Evolutionary conservation across 2,888 invertebrate species (phyloP).

Genomic region (Lasioglossum marginatum): DNA sequence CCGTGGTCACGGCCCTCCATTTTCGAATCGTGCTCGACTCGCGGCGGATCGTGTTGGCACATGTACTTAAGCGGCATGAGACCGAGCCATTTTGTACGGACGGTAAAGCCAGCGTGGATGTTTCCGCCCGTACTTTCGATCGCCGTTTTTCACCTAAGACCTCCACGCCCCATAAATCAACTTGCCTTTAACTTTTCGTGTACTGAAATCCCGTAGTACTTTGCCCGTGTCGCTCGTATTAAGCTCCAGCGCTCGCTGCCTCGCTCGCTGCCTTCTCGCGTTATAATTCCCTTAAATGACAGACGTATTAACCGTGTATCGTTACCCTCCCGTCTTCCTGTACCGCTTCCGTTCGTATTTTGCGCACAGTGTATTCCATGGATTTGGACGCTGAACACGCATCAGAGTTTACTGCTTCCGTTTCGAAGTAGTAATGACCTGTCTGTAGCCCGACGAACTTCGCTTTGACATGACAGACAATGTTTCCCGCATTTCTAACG

Average conservation of each 20-base stretch:
- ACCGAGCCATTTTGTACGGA: constrained; percentile 26
- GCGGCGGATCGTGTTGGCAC: constrained; percentile 56
- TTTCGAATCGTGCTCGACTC: constrained; percentile 58
- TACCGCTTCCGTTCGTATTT: not conserved
- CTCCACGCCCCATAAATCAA: constrained; percentile 30
- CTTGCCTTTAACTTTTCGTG: constrained; percentile 54
- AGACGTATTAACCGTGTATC: not conserved
- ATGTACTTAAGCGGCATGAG: constrained; percentile 58
- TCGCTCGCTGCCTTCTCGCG: not conserved
- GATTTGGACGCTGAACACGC: constrained; percentile 14
- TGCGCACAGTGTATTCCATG: not conserved
- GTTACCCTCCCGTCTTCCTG: not conserved
- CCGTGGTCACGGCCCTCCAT: constrained; percentile 51
- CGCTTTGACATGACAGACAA: not conserved
- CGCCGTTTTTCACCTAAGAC: constrained; percentile 51
- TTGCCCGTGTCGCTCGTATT: constrained; percentile 32
- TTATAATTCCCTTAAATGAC: constrained; percentile 25
- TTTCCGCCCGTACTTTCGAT: constrained; percentile 48
- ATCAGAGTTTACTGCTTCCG: not conserved
- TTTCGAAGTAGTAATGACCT: not conserved
- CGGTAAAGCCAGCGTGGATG: constrained; percentile 39
- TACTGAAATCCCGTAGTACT: constrained; percentile 43
- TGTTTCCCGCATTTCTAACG: not conserved
- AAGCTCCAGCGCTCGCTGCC: constrained; percentile 10
- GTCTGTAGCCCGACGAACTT: not conserved